Evolutionary conservation across 53 echinoderm and acorn worm genomes (phyloP).

Genomic region (Arbacia lixula): DNA sequence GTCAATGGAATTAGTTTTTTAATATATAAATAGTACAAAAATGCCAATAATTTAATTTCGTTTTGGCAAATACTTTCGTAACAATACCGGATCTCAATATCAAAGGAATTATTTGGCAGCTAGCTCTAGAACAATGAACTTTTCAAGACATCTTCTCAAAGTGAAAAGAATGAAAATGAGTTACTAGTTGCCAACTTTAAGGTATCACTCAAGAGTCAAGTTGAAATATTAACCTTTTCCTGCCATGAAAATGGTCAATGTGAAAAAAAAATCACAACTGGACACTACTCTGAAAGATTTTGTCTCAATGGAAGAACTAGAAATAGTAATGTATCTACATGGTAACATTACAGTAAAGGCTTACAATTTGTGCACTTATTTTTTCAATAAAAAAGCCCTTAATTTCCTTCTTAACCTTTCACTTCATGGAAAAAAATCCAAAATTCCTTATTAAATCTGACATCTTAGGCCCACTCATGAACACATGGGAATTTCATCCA

Average conservation of each 20-base stretch:
- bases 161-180: too few species aligned
- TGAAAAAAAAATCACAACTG: constrained; percentile 8
- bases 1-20: constrained; percentile 47
- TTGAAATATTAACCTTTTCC: neutral
- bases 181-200: constrained; percentile 33
- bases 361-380: constrained; percentile 42
- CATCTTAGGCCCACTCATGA: constrained; percentile 41
- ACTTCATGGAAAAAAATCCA: constrained; percentile 23
- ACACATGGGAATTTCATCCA: constrained; percentile 6
- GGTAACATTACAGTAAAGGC: constrained; percentile 33
- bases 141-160: constrained; percentile 14
- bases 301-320: constrained; percentile 55
- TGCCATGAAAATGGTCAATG: constrained; percentile 11
- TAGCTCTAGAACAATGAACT: constrained; percentile 23
- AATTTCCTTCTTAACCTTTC: constrained; percentile 7
- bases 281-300: constrained; percentile 50
- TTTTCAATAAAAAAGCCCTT: constrained; percentile 9
- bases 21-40: constrained; percentile 64
- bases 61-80: constrained; percentile 60
- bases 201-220: constrained; percentile 17
- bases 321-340: constrained; percentile 49
- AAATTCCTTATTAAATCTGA: constrained; percentile 35
- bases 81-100: constrained; percentile 57
- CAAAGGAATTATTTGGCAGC: constrained; percentile 49
- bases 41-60: constrained; percentile 57